Evolutionary conservation across 2,888 invertebrate genomes (phyloP), one percentile per base, ranked within the genome.

Genomic region (Cantharis rustica): DNA sequence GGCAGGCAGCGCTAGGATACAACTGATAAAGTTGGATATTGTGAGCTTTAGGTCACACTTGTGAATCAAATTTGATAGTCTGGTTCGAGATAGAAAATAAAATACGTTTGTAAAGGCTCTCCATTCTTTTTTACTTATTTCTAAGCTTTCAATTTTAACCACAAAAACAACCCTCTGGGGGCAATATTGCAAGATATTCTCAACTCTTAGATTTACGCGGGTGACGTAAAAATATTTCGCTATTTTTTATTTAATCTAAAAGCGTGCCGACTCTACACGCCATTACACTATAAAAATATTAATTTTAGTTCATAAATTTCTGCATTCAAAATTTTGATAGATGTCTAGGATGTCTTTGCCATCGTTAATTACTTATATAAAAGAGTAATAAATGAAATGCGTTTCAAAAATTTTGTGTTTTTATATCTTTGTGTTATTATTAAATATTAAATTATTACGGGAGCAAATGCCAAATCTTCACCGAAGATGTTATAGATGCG

Each of bases 31-130:
- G 75, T 68, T 70, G 75, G 75, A 77, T 80, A 76, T 79, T 80
- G 80, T 76, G 69, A 77, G 77, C 80, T 79, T 73, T 68, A 77
- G 80, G 81, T 80, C 79, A 79, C 81, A 79, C 79, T 79, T 79
- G 77, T 78, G 80, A 81, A 81, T 80, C 80, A 81, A 81, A 80
- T 79, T 74, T 78, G 78, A 81, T 80, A 75, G 78, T 75, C 75
- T 69, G 75, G 73, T 64, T 76, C 71, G 69, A 76, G 78, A 80
- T 79, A 80, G 78, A 81, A 80, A 80, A 81, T 81, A 79, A 81
- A 81, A 81, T 81, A 80, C 77, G 77, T 80, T 80, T 80, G 69
- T 69, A 70, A 76, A 76, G 71, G 68, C 66, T 69, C 64, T 47
- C 64, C 63, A 64, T 70, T 70, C 75, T 72, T 72, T 72, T 69